These are phyloP conservation scores for Callocephalon fimbriatum DNA, from an alignment of 2,113 vertebrate species.

Conservation along the genomic window DNA sequence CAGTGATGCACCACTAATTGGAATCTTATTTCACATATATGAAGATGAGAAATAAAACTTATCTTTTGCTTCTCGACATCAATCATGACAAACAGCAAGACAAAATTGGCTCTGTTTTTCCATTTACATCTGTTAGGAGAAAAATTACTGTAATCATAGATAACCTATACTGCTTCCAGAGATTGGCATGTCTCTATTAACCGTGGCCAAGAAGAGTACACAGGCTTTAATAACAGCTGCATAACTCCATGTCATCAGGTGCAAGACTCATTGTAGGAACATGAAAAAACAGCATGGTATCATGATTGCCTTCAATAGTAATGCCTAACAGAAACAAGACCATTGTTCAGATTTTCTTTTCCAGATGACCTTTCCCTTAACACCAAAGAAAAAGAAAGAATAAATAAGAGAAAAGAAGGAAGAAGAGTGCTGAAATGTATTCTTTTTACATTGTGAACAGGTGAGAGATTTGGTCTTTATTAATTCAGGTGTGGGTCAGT, in stretches of 20 bases:
- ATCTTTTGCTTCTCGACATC: neutral
- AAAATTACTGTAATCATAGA: neutral
- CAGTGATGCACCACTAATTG: neutral
- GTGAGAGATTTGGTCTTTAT: neutral
- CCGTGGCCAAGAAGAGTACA: neutral
- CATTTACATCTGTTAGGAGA: neutral
- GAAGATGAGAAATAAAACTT: neutral
- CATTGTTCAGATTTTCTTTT: neutral
- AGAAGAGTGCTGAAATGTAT: neutral
- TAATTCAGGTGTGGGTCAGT: neutral
- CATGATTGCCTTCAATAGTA: neutral
- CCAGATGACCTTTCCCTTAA: neutral
- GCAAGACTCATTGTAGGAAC: neutral
- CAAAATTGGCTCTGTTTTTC: neutral
- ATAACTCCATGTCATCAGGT: neutral
- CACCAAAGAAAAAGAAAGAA: neutral
- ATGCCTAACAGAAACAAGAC: neutral
- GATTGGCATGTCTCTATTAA: neutral
- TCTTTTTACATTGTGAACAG: neutral
- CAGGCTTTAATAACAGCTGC: neutral
- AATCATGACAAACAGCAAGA: neutral
- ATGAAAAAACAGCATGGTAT: neutral
- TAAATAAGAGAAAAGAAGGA: rapidly evolving
- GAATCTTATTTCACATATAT: neutral
- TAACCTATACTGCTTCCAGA: neutral